A percentile compares a stretch with the other conserved stretches of the same genome.
phyloP scores from a whole-genome alignment of 2,113 vertebrate genomes.

The Solenodon paradoxus region DNA sequence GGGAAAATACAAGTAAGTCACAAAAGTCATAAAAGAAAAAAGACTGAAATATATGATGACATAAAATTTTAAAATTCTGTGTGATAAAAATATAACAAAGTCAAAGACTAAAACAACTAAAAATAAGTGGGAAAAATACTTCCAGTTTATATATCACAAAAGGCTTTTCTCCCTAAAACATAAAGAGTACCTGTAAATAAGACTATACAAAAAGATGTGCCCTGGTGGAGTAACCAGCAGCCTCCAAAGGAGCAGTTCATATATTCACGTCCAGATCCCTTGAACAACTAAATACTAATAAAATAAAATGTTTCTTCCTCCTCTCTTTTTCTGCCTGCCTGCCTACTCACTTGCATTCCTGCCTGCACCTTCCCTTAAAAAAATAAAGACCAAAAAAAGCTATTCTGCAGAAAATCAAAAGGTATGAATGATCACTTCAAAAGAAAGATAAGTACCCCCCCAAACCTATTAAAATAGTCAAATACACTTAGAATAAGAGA shows the following conservation, averaged over 20 bases:
- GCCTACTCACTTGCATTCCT: too few species aligned
- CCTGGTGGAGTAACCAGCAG: too few species aligned
- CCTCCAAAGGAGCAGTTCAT: too few species aligned
- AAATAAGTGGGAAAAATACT: background rate
- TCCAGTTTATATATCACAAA: background rate
- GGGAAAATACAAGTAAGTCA: background rate
- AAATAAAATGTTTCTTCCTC: too few species aligned
- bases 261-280: too few species aligned
- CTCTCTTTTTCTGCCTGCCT: too few species aligned
- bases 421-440: background rate
- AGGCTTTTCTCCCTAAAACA: background rate
- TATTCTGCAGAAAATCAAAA: background rate
- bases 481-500: background rate
- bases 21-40: background rate
- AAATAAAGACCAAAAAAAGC: too few species aligned
- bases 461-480: background rate
- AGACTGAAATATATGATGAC: background rate
- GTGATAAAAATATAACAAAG: background rate
- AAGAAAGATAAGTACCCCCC: background rate
- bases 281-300: too few species aligned
- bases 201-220: too few species aligned
- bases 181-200: background rate
- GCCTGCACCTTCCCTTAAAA: too few species aligned
- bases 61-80: background rate
- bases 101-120: background rate